Conservation (phyloP, 2,888 invertebrate species). For the Ctena decussata region DNA sequence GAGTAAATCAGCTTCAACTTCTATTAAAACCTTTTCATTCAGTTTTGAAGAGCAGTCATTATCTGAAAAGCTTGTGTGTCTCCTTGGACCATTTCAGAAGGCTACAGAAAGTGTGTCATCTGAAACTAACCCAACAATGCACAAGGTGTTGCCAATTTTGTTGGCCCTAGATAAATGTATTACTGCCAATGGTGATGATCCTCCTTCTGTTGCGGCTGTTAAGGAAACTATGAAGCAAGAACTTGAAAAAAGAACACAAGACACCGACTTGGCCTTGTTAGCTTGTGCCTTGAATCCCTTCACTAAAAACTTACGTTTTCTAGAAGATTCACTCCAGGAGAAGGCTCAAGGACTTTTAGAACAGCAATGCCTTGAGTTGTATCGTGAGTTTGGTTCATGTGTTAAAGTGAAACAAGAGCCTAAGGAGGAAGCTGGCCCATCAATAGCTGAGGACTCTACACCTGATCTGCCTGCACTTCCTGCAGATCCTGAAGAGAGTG, state of each 20-base stretch:
- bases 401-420: not conserved
- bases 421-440: not conserved
- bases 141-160: conserved; percentile 7
- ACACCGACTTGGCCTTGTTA: not conserved
- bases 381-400: not conserved
- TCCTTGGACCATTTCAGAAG: not conserved
- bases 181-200: not conserved
- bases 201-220: not conserved
- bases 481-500: not conserved
- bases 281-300: conserved; percentile 9
- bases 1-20: not conserved
- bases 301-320: conserved; percentile 1
- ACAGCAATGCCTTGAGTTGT: not conserved
- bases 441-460: not conserved
- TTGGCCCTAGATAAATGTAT: not conserved
- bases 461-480: not conserved
- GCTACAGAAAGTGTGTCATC: conserved; percentile 25
- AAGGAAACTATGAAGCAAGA: conserved; percentile 7
- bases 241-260: conserved; percentile 3
- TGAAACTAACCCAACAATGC: conserved; percentile 14
- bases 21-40: conserved; percentile 4
- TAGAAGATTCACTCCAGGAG: not conserved
- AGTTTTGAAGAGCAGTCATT: conserved; percentile 8
- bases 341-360: not conserved
- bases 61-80: not conserved